Evolutionary conservation across 2,888 invertebrate genomes (phyloP).

Genomic region (Andrena bicolor): DNA sequence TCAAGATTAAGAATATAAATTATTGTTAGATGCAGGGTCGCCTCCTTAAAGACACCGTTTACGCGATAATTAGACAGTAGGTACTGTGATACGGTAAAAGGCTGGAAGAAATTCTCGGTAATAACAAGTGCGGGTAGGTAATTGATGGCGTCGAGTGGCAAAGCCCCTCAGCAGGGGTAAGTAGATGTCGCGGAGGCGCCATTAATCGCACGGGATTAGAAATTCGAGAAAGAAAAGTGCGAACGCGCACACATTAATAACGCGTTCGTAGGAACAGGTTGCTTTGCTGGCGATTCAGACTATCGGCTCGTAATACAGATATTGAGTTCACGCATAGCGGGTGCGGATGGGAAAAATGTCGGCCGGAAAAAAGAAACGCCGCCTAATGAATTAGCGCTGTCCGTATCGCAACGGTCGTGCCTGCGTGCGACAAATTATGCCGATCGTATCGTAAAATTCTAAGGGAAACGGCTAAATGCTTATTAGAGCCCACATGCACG

Average conservation of each 20-base stretch:
- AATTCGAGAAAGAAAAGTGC: background rate
- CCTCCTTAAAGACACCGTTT: too few species aligned
- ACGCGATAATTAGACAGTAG: too few species aligned
- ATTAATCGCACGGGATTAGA: slow-evolving; percentile 6
- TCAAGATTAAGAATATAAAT: too few species aligned
- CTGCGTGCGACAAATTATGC: slow-evolving; percentile 63
- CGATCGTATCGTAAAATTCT: slow-evolving; percentile 66
- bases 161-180: background rate
- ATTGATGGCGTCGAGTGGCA: background rate
- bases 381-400: slow-evolving; percentile 64
- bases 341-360: slow-evolving; percentile 43
- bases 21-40: too few species aligned
- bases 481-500: slow-evolving; percentile 52
- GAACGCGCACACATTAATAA: background rate
- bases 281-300: slow-evolving; percentile 46
- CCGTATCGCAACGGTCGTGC: slow-evolving; percentile 57
- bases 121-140: too few species aligned
- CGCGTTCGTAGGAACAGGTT: slow-evolving; percentile 51
- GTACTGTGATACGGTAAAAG: too few species aligned
- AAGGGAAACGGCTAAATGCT: slow-evolving; percentile 62
- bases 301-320: slow-evolving; percentile 54
- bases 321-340: slow-evolving; percentile 49
- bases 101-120: too few species aligned
- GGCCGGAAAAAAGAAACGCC: slow-evolving; percentile 45
- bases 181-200: background rate